These are phyloP conservation scores for Cynodonichthys magdalenae DNA, from an alignment of 2,797 vertebrate genomes.

Conservation along the genomic window DNA sequence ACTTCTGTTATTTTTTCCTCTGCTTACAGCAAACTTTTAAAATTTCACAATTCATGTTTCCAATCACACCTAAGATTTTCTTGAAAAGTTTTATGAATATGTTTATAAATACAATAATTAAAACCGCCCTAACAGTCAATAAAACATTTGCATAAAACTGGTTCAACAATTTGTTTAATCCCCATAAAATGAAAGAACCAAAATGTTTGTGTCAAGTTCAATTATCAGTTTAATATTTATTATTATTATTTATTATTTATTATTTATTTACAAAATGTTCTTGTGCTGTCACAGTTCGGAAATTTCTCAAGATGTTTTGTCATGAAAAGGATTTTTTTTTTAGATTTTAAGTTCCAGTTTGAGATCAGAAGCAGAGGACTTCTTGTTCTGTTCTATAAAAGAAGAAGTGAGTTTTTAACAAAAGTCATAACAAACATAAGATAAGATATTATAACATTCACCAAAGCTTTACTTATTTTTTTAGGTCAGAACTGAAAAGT, in stretches of 20 bases:
- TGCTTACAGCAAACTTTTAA: neutral
- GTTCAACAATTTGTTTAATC: too few species aligned
- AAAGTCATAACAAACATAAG: neutral
- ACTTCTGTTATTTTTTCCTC: conserved; percentile 25
- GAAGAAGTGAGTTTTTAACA: neutral
- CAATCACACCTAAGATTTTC: neutral
- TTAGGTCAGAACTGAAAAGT: too few species aligned
- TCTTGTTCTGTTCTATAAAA: neutral
- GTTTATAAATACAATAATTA: neutral
- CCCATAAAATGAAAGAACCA: too few species aligned
- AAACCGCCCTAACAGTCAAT: neutral
- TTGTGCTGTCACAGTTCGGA: too few species aligned
- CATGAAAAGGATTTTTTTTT: neutral
- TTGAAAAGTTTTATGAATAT: neutral
- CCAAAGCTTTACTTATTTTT: neutral
- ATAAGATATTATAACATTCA: neutral
- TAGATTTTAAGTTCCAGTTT: neutral
- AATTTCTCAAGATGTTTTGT: neutral
- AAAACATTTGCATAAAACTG: too few species aligned
- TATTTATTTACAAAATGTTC: too few species aligned
- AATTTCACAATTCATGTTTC: neutral
- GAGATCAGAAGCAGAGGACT: neutral
- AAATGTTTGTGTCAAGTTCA: too few species aligned
- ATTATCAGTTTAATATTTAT: too few species aligned
- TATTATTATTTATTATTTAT: too few species aligned